Evolutionary conservation across 2,113 vertebrate genomes (phyloP).

Genomic region (Tragelaphus strepsiceros): DNA sequence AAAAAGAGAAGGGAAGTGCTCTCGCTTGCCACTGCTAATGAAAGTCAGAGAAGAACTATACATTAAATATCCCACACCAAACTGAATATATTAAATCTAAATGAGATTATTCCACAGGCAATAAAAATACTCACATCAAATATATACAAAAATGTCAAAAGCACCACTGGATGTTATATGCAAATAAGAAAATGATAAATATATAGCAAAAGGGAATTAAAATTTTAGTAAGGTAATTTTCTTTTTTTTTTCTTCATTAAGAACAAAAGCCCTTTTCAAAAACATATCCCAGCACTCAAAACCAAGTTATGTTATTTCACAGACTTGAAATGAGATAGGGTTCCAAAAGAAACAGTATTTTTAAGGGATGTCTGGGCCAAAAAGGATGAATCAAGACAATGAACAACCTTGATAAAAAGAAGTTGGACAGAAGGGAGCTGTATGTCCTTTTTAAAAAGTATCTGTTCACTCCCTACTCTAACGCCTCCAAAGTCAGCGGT

Average conservation of each 20-base stretch:
- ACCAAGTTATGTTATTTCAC: neutral
- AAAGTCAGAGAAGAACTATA: neutral
- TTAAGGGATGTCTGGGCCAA: neutral
- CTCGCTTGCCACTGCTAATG: neutral
- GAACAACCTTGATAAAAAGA: neutral
- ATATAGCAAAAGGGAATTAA: neutral
- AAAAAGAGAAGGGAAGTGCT: neutral
- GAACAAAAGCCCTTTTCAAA: neutral
- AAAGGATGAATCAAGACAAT: neutral
- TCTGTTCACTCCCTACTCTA: neutral
- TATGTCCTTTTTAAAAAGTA: neutral
- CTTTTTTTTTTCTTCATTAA: constrained; percentile 4
- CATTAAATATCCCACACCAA: neutral
- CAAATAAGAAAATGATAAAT: neutral
- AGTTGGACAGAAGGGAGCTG: neutral
- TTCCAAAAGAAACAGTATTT: neutral
- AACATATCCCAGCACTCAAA: neutral
- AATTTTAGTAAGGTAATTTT: neutral
- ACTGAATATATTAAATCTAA: neutral
- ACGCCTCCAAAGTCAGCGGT: neutral
- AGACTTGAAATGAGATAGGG: neutral
- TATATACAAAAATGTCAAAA: constrained; percentile 21
- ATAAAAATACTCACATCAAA: neutral
- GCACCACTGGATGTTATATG: neutral
- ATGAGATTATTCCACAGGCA: constrained; percentile 3